Percentiles rank a stretch among this genome's conserved stretches.
phyloP scores from a whole-genome alignment of 2,797 vertebrate genomes.

The Lutjanus argentimaculatus region DNA sequence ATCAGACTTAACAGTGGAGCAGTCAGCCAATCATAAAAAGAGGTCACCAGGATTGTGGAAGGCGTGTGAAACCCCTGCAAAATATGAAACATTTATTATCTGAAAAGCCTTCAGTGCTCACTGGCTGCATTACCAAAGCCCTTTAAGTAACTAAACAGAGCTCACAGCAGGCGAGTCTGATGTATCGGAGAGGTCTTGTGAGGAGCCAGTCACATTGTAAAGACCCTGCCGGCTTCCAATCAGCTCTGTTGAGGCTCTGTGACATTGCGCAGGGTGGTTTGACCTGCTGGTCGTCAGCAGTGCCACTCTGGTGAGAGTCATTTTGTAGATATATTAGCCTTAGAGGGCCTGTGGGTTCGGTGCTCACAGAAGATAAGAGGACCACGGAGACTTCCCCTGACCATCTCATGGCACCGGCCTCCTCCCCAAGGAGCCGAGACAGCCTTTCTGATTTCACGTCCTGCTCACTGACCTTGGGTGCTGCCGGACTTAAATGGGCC shows the following conservation, averaged over 20 bases:
- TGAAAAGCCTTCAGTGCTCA: slow-evolving; percentile 55
- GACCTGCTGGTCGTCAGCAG: slow-evolving; percentile 61
- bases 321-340: slow-evolving; percentile 70
- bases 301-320: slow-evolving; percentile 60
- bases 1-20: slow-evolving; percentile 68
- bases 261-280: slow-evolving; percentile 63
- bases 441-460: slow-evolving; percentile 56
- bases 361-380: slow-evolving; percentile 75
- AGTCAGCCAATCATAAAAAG: slow-evolving; percentile 65
- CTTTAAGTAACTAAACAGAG: slow-evolving; percentile 53
- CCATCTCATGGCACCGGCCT: slow-evolving; percentile 57
- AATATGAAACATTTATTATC: slow-evolving; percentile 69
- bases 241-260: slow-evolving; percentile 33
- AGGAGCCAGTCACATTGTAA: slow-evolving; percentile 32
- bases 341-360: slow-evolving; percentile 63
- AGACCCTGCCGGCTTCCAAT: slow-evolving; percentile 33
- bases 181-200: slow-evolving; percentile 30
- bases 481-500: slow-evolving; percentile 55
- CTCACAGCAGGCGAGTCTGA: slow-evolving; percentile 23
- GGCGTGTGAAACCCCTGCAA: slow-evolving; percentile 56
- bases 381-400: slow-evolving; percentile 65
- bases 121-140: slow-evolving; percentile 47
- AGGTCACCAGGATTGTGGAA: slow-evolving; percentile 62
- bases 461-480: slow-evolving; percentile 69
- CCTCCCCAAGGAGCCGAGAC: slow-evolving; percentile 49